phyloP scores from a whole-genome alignment of 1,140 invertebrate genomes.

The Drosophila leontia region DNA sequence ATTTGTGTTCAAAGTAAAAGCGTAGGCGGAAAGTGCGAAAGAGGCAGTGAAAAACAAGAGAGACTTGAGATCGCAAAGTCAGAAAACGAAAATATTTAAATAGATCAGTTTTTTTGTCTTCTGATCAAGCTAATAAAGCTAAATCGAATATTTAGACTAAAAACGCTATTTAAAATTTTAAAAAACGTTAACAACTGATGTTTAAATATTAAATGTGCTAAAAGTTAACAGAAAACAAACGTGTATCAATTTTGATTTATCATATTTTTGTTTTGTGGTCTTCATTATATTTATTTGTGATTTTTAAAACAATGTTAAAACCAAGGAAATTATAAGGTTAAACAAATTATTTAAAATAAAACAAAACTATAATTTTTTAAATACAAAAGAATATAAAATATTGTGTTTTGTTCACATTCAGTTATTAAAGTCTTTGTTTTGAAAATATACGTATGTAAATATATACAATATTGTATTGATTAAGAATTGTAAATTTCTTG shows the following conservation, averaged over 20 bases:
- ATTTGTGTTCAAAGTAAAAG: slow-evolving; percentile 9
- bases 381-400: not conserved
- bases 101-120: not conserved
- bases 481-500: not conserved
- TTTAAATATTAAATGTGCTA: not conserved
- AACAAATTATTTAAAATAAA: not conserved
- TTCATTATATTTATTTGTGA: not conserved
- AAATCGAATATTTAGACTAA: too few relatives aligned
- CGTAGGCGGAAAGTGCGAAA: slow-evolving; percentile 7
- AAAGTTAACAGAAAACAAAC: not conserved
- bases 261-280: not conserved
- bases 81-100: not conserved
- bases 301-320: not conserved
- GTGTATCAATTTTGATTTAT: not conserved
- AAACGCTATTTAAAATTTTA: too few relatives aligned
- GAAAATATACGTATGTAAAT: not conserved
- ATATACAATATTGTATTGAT: not conserved
- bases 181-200: too few relatives aligned
- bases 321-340: not conserved
- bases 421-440: not conserved
- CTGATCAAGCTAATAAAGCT: too few relatives aligned
- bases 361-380: not conserved
- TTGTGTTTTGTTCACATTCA: not conserved
- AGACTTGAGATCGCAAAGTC: not conserved
- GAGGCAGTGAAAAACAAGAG: not conserved